Evolutionary conservation across 1,140 invertebrate genomes (phyloP), one percentile per base, ranked within the genome.

Genomic region (Phocides pigmalion): DNA sequence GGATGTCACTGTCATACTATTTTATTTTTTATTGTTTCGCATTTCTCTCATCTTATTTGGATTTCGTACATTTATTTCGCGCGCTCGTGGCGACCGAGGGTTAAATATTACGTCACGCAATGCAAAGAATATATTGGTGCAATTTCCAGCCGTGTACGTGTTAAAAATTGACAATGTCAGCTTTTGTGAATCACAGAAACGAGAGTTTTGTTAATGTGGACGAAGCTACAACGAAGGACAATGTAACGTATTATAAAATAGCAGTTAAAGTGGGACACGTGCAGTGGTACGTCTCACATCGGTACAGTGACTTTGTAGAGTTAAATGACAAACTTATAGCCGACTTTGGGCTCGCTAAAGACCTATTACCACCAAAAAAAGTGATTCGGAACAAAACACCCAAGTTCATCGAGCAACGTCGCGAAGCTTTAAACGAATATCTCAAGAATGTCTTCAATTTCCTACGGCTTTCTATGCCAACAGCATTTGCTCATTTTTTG

Each of bases 331-430:
- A 95, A 78, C 93, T 98, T 4, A 94, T 97, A 0, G 72, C 89
- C 15, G 95, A 97, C 69, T 95, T 96, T 82, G 95, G 96, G 12
- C 94, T 98, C 0, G 93, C 94, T 15, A 97, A 96, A 83, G 97
- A 97, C 72, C 92, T 98, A 56, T 82, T 99, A 9, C 98, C 98
- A 12, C 97, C 97, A 3, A 99, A 99, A 84, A 98, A 98, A 90
- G 92, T 98, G 11, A 93, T 93, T 66, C 76, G 93, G 22, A 94
- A 93, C 70, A 94, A 93, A 78, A 92, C 87, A 72, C 96, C 97
- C 9, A 92, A 94, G 12, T 98, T 99, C 82, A 93, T 99, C 15
- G 97, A 98, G 79, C 96, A 95, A 77, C 93, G 98, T 62, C 94
- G 97, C 49, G 90, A 93, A 66, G 95, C 94, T 14, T 88, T 99